A percentile compares a stretch with the other conserved stretches of the same genome.
Conservation (phyloP, 2,888 invertebrate species). For the Lasiommata megera region DNA sequence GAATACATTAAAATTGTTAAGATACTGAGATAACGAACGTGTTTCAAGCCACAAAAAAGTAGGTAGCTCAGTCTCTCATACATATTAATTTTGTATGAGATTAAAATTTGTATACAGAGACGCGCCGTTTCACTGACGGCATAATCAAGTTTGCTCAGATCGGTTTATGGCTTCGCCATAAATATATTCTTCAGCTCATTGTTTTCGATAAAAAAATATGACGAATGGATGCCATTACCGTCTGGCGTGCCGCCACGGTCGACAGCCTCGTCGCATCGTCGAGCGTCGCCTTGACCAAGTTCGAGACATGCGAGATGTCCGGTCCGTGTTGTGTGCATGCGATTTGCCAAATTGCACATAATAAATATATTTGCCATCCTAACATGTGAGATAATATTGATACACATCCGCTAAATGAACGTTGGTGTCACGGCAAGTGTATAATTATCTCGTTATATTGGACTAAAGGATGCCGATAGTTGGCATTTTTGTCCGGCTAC, state of each 20-base stretch:
- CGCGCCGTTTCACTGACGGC: conserved; percentile 1
- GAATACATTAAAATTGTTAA: neutral
- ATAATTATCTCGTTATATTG: neutral
- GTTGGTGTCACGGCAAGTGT: neutral
- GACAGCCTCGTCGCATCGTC: conserved; percentile 44
- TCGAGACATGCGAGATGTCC: conserved; percentile 57
- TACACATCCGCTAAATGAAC: conserved; percentile 1
- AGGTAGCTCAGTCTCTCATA: neutral
- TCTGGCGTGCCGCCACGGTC: conserved; percentile 73
- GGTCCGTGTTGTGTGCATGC: conserved; percentile 48
- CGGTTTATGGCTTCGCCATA: conserved; percentile 12
- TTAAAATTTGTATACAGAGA: neutral
- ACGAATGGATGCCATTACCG: conserved; percentile 60
- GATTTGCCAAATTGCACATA: conserved; percentile 45
- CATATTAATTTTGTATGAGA: conserved; percentile 10
- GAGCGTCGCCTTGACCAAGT: conserved; percentile 68
- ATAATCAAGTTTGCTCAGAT: conserved; percentile 8
- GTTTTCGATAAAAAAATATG: conserved; percentile 58
- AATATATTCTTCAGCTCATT: conserved; percentile 17
- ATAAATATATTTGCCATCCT: conserved; percentile 3
- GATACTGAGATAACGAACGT: neutral
- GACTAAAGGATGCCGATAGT: neutral
- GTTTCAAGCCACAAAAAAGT: conserved; percentile 1
- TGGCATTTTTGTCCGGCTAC: too few species aligned
- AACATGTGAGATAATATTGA: neutral